These are phyloP conservation scores for Coenonympha arcania DNA, from an alignment of 2,888 invertebrate species.

Conservation along the genomic window DNA sequence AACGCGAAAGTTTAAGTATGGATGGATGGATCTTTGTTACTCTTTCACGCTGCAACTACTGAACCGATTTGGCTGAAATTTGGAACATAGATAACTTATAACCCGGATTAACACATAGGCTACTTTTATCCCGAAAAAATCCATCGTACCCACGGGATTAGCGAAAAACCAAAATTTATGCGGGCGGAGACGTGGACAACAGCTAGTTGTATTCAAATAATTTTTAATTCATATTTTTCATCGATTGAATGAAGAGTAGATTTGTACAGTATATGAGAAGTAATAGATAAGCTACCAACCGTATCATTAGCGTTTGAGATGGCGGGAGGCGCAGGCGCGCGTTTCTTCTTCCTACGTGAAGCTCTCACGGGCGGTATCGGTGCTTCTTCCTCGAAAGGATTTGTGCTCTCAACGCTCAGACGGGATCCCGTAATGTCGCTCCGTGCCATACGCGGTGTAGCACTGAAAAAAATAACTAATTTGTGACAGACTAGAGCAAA, in stretches of 20 bases:
- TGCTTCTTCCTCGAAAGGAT: constrained; percentile 71
- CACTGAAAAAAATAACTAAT: constrained; percentile 43
- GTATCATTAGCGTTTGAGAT: constrained; percentile 43
- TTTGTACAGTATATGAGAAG: not conserved
- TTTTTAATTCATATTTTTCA: not conserved
- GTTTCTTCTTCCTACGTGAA: constrained; percentile 76
- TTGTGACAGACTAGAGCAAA: too few relatives aligned
- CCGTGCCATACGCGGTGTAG: constrained; percentile 62
- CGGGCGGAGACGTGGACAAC: too few relatives aligned
- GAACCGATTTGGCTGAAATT: too few relatives aligned
- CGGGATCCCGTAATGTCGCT: constrained; percentile 72
- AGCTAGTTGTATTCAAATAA: too few relatives aligned
- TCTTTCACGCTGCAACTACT: too few relatives aligned
- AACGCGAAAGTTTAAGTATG: too few relatives aligned
- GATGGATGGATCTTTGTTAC: too few relatives aligned
- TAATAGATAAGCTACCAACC: constrained; percentile 33
- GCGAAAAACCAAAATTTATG: too few relatives aligned
- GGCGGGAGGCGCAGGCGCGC: constrained; percentile 75
- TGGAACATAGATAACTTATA: too few relatives aligned
- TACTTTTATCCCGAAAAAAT: too few relatives aligned
- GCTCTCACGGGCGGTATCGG: constrained; percentile 69
- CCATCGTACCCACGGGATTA: too few relatives aligned
- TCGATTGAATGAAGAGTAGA: not conserved
- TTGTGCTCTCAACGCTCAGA: constrained; percentile 73
- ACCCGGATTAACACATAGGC: too few relatives aligned